Evolutionary conservation across 2,113 vertebrate genomes (phyloP), one percentile per base, ranked within the genome.

Genomic region (Tetrao urogallus): DNA sequence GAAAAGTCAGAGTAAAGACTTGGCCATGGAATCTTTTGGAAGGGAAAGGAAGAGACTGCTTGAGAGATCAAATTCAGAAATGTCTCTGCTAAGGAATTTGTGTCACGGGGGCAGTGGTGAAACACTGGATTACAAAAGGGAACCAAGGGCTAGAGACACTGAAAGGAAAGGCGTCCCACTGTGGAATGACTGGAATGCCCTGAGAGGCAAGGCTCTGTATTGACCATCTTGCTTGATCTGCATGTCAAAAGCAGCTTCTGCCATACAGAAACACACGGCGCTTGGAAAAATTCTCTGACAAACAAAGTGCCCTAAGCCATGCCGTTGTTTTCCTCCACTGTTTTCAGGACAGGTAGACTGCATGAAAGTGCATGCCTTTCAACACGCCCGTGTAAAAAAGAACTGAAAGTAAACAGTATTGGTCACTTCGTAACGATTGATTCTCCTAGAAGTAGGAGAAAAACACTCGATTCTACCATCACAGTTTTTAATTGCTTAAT

Each of bases 211-310:
- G 73, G 56, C 38, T 76, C 56, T 96, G 96, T 96, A 97, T 97
- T 97, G 97, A 97, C 95, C 92, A 75, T 95, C 95, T 94, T 90
- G 52, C 97, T 97, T 96, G 90, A 98, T 98, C 97, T 98, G 93
- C 97, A 98, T 97, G 97, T 97, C 96, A 98, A 98, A 98, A 96
- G 96, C 91, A 95, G 67, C 82, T 88, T 94, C 92, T 86, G 88
- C 82, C 43, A 11, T 95, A 78, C 24, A 93, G 66, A 96, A 96
- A 88, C 91, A 92, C 91, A 87, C 67, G 80, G 94, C 92, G 36
- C 70, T 92, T 4, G 1, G 40, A 92, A 96, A 96, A 94, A 78
- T 82, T 89, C 94, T 97, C 82, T 67, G 87, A 96, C 86, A 93
- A 97, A 97, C 81, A 95, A 97, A 97, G 77, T 75, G 91, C 95